These are phyloP conservation scores for Tenthredo distinguenda DNA, from an alignment of 2,888 invertebrate species.

Conservation along the genomic window DNA sequence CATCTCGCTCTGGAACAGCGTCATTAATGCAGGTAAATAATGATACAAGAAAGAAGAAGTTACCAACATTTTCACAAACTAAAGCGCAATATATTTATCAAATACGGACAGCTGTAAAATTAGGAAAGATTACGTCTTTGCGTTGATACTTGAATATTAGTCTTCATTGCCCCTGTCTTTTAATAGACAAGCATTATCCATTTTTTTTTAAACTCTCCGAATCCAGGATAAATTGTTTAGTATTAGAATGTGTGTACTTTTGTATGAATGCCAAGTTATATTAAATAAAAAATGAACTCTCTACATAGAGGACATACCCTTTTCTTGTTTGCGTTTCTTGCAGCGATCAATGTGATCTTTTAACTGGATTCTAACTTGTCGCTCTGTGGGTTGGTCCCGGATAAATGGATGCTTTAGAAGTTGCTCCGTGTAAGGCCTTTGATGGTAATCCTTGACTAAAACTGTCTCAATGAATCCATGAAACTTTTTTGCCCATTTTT, in stretches of 20 bases:
- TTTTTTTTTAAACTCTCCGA: no score
- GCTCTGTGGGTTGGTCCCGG: constrained; percentile 98
- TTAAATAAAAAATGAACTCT: constrained; percentile 79
- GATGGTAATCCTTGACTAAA: constrained; percentile 99
- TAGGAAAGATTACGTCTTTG: background rate
- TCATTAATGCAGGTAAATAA: background rate
- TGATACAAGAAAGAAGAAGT: background rate
- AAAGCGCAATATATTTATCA: background rate
- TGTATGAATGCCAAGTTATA: constrained; percentile 64
- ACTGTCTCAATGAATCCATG: constrained; percentile 99
- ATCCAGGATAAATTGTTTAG: background rate
- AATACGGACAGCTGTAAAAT: background rate
- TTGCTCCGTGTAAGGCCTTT: constrained; percentile 98
- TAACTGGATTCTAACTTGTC: constrained; percentile 98
- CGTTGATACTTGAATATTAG: no score
- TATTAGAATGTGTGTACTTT: background rate
- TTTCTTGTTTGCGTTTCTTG: constrained; percentile 96
- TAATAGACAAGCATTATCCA: background rate
- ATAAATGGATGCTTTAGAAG: constrained; percentile 98
- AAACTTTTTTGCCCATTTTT: constrained; percentile 99
- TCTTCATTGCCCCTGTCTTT: background rate
- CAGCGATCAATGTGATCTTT: constrained; percentile 99
- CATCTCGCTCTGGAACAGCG: constrained; percentile 76
- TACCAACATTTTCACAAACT: background rate
- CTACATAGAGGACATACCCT: constrained; percentile 84